phyloP scores from a whole-genome alignment of 2,888 invertebrate species.

The Tetheella fluctuosa region DNA sequence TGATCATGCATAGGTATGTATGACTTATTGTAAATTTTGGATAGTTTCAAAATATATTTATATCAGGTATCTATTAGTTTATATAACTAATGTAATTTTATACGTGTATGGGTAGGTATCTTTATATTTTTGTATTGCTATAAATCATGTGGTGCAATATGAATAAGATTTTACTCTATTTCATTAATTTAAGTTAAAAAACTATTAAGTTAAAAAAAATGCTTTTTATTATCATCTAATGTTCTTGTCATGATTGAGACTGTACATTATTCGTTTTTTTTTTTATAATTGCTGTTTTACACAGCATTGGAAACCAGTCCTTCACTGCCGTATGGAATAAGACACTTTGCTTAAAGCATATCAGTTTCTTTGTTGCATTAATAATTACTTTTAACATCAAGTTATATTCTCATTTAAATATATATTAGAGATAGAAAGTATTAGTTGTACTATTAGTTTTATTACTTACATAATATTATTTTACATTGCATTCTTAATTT shows the following conservation, averaged over 20 bases:
- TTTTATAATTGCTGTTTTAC: constrained; percentile 38
- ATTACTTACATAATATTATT: constrained; percentile 15
- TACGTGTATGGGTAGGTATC: neutral
- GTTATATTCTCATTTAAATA: constrained; percentile 59
- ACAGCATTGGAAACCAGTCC: constrained; percentile 69
- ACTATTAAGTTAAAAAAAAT: neutral
- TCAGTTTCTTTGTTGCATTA: constrained; percentile 59
- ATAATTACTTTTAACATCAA: constrained; percentile 50
- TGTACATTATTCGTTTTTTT: constrained; percentile 26
- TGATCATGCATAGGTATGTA: too few relatives aligned
- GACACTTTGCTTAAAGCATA: constrained; percentile 68
- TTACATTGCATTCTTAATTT: neutral
- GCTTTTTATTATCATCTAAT: neutral
- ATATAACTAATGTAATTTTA: neutral
- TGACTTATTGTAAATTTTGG: too few relatives aligned
- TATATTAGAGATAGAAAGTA: constrained; percentile 29
- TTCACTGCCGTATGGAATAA: constrained; percentile 71
- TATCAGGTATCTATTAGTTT: neutral
- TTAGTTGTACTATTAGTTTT: constrained; percentile 18
- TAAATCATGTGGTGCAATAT: constrained; percentile 13
- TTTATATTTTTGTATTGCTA: constrained; percentile 6
- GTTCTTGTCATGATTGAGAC: constrained; percentile 28
- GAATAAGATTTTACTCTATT: neutral
- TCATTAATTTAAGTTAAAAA: too few relatives aligned
- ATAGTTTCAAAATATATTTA: neutral